Evolutionary conservation across 2,113 vertebrate genomes (phyloP), one percentile per base, ranked within the genome.

Genomic region (Corythornis cristatus): DNA sequence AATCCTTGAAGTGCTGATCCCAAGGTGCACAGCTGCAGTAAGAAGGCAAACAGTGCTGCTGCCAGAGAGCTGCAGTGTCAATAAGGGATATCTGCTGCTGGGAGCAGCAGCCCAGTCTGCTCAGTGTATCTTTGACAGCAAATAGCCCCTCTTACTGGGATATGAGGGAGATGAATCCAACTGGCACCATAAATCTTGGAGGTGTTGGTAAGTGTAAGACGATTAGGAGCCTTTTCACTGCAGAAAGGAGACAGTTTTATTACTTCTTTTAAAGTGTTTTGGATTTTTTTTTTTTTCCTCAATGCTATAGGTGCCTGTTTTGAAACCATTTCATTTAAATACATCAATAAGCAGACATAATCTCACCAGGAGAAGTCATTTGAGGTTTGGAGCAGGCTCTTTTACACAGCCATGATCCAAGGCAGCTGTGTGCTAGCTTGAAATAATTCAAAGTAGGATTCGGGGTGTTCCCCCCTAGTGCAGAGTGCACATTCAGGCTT

Each of bases 41-140:
- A 54, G 77, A 15, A 50, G 58, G 86, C 71, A 85, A 90, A 76
- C 50, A 76, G 81, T 12, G 33, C 15, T 75, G 3, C 15, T 87
- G 91, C 71, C 60, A 43, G 83, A 74, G 58, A 58, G 78, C 31
- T 80, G 86, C 42, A 57, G 58, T 25, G 84, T 89, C 66, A 94
- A 82, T 94, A 81, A 92, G 51, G 67, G 78, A 73, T 91, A 90
- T 94, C 95, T 92, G 86, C 20, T 37, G 78, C 22, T 81, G 76
- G 26, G 86, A 86, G 83, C 53, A 6, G 0, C 58, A 92, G 70
- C 58, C 8, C 20, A 1, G 56, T 53, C 94, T 94, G 93, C 64
- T 95, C 91, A 93, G 89, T 78, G 82, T 93, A 83, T 77, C 78
- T 85, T 23, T 83, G 87, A 83, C 94, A 91, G 89, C 89, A 95